These are phyloP conservation scores for Phalera bucephala DNA, from an alignment of 2,888 invertebrate genomes.

Conservation along the genomic window DNA sequence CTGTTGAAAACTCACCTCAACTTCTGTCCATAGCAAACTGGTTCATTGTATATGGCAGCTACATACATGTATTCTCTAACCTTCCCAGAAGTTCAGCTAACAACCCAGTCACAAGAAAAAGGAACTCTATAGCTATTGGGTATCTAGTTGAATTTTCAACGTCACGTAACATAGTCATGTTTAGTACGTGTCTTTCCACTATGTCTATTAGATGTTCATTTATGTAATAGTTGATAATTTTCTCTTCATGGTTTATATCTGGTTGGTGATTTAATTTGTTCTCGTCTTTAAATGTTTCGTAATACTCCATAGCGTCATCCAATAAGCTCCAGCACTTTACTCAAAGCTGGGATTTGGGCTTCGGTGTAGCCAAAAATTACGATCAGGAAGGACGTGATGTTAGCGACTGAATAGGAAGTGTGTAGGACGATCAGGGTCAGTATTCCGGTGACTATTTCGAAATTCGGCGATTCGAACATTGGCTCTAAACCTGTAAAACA, in stretches of 20 bases:
- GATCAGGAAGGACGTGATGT: neutral
- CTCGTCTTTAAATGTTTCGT: too few species aligned
- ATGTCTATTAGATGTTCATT: neutral
- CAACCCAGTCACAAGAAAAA: neutral
- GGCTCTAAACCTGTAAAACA: neutral
- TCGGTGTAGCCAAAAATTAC: neutral
- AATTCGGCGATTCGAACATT: neutral
- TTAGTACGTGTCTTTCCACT: neutral
- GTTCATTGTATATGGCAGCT: slow-evolving; percentile 4
- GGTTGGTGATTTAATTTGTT: too few species aligned
- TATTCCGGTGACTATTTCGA: neutral
- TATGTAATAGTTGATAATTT: neutral
- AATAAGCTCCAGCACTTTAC: neutral
- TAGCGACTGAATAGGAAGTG: neutral
- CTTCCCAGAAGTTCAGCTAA: neutral
- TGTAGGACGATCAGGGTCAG: neutral
- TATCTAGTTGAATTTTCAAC: neutral
- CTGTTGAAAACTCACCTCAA: slow-evolving; percentile 41
- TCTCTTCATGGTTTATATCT: neutral
- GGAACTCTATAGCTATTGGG: neutral
- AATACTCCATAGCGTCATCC: neutral
- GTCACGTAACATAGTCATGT: neutral
- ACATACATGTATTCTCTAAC: neutral
- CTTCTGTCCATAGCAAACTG: slow-evolving; percentile 50
- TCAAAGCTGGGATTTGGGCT: neutral